phyloP scores from a whole-genome alignment of 2,888 invertebrate species.

The Belgica antarctica region DNA sequence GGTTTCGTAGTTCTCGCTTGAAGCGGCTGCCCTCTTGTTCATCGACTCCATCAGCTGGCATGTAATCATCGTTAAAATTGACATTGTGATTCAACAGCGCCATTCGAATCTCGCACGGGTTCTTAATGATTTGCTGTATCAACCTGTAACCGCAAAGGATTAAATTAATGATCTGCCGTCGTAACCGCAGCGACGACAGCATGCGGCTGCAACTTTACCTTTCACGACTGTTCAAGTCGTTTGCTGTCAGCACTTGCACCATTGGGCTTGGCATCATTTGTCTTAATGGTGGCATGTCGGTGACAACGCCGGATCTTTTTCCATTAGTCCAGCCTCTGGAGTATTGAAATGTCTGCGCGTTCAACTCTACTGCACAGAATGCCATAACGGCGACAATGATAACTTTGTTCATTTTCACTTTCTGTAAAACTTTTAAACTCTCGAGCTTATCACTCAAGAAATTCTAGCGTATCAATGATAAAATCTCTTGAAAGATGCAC shows the following conservation, averaged over 20 bases:
- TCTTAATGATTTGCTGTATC: conserved; percentile 40
- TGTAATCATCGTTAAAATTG: conserved; percentile 17
- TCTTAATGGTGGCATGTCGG: conserved; percentile 31
- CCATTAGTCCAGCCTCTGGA: conserved; percentile 77
- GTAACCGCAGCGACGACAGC: conserved; percentile 12
- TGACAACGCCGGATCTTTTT: conserved; percentile 55
- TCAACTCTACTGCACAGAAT: neutral
- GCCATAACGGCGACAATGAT: neutral
- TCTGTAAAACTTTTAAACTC: neutral
- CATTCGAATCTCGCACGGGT: conserved; percentile 38
- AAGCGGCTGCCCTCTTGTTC: conserved; percentile 32
- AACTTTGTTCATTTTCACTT: neutral
- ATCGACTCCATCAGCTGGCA: conserved; percentile 14
- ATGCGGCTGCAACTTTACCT: conserved; percentile 5
- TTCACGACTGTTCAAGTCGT: conserved; percentile 37
- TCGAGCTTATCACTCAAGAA: conserved; percentile 22
- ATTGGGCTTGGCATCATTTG: conserved; percentile 33
- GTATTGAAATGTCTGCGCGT: conserved; percentile 70
- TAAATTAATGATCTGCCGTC: conserved; percentile 16
- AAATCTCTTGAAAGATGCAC: neutral
- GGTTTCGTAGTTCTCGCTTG: conserved; percentile 14
- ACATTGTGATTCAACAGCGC: conserved; percentile 35
- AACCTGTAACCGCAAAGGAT: conserved; percentile 34
- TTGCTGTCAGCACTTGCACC: conserved; percentile 19
- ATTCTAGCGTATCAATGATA: conserved; percentile 35